These are phyloP conservation scores for Balaeniceps rex DNA, from an alignment of 2,113 vertebrate species.

Conservation along the genomic window DNA sequence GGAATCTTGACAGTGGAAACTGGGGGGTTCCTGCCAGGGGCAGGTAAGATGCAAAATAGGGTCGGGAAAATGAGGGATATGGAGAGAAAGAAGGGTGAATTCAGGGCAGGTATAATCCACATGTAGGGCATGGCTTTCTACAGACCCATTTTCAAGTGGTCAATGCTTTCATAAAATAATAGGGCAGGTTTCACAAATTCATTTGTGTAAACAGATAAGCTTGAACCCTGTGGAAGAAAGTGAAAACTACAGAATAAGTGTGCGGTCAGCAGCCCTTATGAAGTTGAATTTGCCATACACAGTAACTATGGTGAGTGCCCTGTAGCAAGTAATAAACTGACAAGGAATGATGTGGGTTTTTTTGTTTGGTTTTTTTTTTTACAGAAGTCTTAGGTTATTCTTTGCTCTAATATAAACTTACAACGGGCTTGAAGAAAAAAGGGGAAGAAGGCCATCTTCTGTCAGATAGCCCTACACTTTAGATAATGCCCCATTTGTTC, in stretches of 20 bases:
- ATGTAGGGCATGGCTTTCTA: not conserved
- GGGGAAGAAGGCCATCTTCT: not conserved
- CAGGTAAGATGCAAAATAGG: not conserved
- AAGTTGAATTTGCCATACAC: not conserved
- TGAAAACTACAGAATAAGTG: not conserved
- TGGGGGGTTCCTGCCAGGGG: not conserved
- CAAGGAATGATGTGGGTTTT: not conserved
- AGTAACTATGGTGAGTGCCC: not conserved
- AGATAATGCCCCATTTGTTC: not conserved
- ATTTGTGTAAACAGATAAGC: not conserved
- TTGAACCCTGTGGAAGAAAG: not conserved
- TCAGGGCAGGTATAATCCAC: not conserved
- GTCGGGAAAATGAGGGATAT: fast-evolving
- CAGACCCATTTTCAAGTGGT: not conserved
- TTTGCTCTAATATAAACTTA: not conserved
- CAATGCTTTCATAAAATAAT: not conserved
- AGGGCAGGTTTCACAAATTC: not conserved
- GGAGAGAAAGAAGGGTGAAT: not conserved
- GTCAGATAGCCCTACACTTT: not conserved
- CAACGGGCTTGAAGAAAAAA: not conserved
- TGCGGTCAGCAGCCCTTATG: fast-evolving
- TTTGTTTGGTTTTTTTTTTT: not conserved
- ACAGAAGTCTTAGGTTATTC: not conserved
- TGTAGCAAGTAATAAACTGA: not conserved
- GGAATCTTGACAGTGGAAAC: not conserved